A percentile compares a stretch with the other conserved stretches of the same genome.
phyloP scores from a whole-genome alignment of 2,113 vertebrate species.

The Gymnogyps californianus region DNA sequence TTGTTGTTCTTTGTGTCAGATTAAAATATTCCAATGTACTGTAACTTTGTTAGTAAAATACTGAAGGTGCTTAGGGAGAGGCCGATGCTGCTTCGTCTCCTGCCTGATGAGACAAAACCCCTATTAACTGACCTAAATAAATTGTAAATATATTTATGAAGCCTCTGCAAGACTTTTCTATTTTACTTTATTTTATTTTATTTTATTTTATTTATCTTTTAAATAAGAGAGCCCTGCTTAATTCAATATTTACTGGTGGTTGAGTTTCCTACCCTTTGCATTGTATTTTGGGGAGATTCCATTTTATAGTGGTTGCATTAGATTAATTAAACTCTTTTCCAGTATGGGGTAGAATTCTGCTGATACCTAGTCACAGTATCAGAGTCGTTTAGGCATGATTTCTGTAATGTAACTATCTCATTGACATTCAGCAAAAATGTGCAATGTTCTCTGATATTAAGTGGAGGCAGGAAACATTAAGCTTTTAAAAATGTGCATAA shows the following conservation, averaged over 20 bases:
- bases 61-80: conserved; percentile 58
- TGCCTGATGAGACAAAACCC: conserved; percentile 62
- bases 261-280: neutral
- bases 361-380: conserved; percentile 16
- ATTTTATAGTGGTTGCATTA: neutral
- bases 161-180: neutral
- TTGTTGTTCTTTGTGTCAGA: conserved; percentile 79
- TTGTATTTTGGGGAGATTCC: neutral
- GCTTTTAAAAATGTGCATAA: conserved; percentile 53
- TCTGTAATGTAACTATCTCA: conserved; percentile 45
- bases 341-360: neutral
- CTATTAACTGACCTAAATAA: conserved; percentile 65
- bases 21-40: conserved; percentile 80
- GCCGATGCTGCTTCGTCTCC: neutral
- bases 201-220: neutral
- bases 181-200: neutral
- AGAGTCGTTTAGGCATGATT: neutral
- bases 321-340: neutral
- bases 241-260: neutral
- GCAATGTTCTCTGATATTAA: conserved; percentile 58
- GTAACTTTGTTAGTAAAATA: conserved; percentile 76
- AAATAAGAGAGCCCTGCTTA: neutral
- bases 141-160: conserved; percentile 33
- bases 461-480: conserved; percentile 61
- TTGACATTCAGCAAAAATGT: conserved; percentile 56